These are phyloP conservation scores for Troglohyphantes excavatus DNA, from an alignment of 2,888 invertebrate species.

Conservation along the genomic window DNA sequence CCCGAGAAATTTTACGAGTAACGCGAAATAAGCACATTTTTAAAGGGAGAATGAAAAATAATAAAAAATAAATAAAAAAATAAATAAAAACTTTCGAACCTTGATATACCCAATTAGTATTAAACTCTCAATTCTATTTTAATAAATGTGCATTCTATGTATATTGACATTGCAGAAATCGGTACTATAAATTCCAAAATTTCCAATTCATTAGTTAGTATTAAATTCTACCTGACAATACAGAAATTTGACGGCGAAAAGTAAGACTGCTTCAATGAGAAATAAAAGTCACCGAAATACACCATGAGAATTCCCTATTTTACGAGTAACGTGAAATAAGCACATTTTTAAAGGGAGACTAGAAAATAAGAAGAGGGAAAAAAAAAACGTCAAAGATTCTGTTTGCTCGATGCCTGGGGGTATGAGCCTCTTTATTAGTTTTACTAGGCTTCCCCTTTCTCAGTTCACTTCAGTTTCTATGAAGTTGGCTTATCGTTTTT, in stretches of 20 bases:
- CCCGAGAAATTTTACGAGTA: conserved; percentile 27
- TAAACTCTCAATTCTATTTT: too few relatives aligned
- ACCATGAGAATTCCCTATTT: conserved; percentile 13
- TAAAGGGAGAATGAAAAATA: conserved; percentile 36
- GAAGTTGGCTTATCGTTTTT: conserved; percentile 36
- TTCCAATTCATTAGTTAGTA: too few relatives aligned
- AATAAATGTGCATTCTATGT: too few relatives aligned
- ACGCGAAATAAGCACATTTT: conserved; percentile 53
- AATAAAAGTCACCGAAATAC: neutral
- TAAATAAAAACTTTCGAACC: too few relatives aligned
- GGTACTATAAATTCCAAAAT: too few relatives aligned
- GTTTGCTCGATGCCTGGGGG: conserved; percentile 54
- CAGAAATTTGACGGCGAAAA: neutral
- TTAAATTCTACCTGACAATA: too few relatives aligned
- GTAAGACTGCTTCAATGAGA: neutral
- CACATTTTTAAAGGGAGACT: conserved; percentile 42
- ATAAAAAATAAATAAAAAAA: conserved; percentile 16
- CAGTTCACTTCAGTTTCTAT: conserved; percentile 14
- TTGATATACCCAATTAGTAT: too few relatives aligned
- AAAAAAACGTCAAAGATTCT: conserved; percentile 46
- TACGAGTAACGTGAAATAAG: conserved; percentile 47
- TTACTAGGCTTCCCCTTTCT: conserved; percentile 39
- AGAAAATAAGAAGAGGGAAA: conserved; percentile 26
- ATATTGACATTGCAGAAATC: too few relatives aligned
- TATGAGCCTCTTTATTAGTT: conserved; percentile 63